A percentile compares a stretch with the other conserved stretches of the same genome.
These are phyloP conservation scores for Plusia festucae DNA, from an alignment of 2,888 invertebrate species.

Conservation along the genomic window DNA sequence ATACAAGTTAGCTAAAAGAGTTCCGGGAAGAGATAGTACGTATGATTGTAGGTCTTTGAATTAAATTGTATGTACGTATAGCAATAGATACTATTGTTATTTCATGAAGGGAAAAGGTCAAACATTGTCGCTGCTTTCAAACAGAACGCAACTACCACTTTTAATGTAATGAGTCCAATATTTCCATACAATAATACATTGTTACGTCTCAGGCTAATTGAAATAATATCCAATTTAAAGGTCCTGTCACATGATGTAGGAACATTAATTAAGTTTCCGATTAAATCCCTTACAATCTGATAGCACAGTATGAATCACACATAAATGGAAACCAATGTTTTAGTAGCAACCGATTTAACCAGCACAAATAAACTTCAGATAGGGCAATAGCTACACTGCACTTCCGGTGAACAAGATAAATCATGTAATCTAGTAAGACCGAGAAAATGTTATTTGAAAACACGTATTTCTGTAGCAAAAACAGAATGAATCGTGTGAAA, in stretches of 20 bases:
- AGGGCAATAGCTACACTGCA: slow-evolving; percentile 23
- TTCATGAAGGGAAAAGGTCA: slow-evolving; percentile 75
- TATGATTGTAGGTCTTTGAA: slow-evolving; percentile 40
- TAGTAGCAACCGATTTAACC: slow-evolving; percentile 22
- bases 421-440: slow-evolving; percentile 36
- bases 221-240: slow-evolving; percentile 72
- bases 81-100: slow-evolving; percentile 58
- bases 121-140: slow-evolving; percentile 71
- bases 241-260: slow-evolving; percentile 60
- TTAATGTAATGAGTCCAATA: slow-evolving; percentile 81
- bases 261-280: slow-evolving; percentile 54
- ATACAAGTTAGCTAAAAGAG: slow-evolving; percentile 31
- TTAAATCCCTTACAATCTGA: slow-evolving; percentile 36
- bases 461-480: slow-evolving; percentile 42
- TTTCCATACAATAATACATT: slow-evolving; percentile 87
- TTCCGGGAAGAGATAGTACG: slow-evolving; percentile 41
- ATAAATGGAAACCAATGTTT: slow-evolving; percentile 36
- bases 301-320: slow-evolving; percentile 29
- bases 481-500: slow-evolving; percentile 76
- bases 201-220: slow-evolving; percentile 80
- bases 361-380: slow-evolving; percentile 7
- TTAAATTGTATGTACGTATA: slow-evolving; percentile 54
- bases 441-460: slow-evolving; percentile 45
- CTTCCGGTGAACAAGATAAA: slow-evolving; percentile 36
- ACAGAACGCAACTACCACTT: slow-evolving; percentile 68